A percentile compares a stretch with the other conserved stretches of the same genome.
Evolutionary conservation across 1,140 invertebrate genomes (phyloP).

Genomic region (Sycobia sp.): DNA sequence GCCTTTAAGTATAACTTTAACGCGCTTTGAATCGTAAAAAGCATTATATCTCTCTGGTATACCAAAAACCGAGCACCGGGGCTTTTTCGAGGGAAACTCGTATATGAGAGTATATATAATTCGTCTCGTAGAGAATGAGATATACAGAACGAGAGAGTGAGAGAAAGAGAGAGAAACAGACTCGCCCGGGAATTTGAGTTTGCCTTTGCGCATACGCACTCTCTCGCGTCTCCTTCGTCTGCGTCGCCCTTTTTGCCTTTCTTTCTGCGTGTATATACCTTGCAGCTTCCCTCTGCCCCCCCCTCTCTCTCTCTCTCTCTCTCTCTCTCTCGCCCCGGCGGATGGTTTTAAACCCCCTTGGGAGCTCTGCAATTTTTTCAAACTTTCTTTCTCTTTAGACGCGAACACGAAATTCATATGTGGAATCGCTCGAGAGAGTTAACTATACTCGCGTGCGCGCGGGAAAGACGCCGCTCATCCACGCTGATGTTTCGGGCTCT

Average conservation of each 20-base stretch:
- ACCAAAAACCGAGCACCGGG: constrained; percentile 14
- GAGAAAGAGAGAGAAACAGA: too few relatives aligned
- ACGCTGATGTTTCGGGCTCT: too few relatives aligned
- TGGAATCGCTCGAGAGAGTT: constrained; percentile 25
- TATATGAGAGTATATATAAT: constrained; percentile 13
- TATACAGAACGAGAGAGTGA: too few relatives aligned
- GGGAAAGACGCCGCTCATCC: constrained; percentile 1
- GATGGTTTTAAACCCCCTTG: constrained; percentile 27
- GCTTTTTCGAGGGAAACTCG: constrained; percentile 26
- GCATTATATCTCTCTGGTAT: constrained; percentile 33
- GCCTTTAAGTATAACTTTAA: constrained; percentile 34
- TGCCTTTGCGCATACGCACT: constrained; percentile 10
- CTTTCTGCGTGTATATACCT: too few relatives aligned
- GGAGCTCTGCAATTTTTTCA: constrained; percentile 23
- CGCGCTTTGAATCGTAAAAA: constrained; percentile 35
- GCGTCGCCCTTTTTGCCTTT: too few relatives aligned
- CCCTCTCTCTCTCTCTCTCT: too few relatives aligned
- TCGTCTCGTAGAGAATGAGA: constrained; percentile 8
- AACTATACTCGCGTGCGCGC: constrained; percentile 5
- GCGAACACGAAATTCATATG: constrained; percentile 28
- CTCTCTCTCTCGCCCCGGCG: too few relatives aligned
- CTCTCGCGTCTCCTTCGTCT: too few relatives aligned
- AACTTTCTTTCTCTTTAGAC: background rate
- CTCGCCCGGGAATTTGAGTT: constrained; percentile 14
- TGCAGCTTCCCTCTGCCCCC: too few relatives aligned